phyloP scores from a whole-genome alignment of 2,113 vertebrate species.

The Nyctereutes procyonoides region DNA sequence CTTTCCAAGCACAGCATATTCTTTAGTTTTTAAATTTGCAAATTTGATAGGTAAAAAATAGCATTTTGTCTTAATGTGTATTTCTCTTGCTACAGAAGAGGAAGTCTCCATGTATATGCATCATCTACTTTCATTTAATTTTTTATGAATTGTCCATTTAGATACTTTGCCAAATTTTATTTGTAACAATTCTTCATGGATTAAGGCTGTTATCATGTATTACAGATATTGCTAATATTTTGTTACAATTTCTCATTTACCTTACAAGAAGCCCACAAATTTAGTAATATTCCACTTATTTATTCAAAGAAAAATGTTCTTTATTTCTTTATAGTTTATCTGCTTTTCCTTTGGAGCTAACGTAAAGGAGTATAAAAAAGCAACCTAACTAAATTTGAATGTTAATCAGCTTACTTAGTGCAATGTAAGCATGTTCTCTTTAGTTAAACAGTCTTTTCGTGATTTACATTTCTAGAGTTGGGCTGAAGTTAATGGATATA shows the following conservation, averaged over 20 bases:
- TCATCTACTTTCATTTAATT: not conserved
- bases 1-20: not conserved
- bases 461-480: not conserved
- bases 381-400: not conserved
- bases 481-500: not conserved
- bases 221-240: not conserved
- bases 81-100: not conserved
- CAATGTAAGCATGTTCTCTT: not conserved
- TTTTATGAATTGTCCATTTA: not conserved
- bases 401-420: not conserved
- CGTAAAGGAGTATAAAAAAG: not conserved
- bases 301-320: not conserved
- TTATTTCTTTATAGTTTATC: not conserved
- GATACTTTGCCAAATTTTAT: not conserved
- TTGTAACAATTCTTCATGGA: not conserved
- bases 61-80: not conserved
- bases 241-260: not conserved
- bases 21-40: not conserved
- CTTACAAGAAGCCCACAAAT: not conserved
- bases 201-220: not conserved
- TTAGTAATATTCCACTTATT: not conserved
- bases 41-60: not conserved
- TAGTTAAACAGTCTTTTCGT: not conserved
- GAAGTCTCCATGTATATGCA: not conserved
- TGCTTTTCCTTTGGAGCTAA: not conserved